Conservation (phyloP, 2,797 vertebrate genomes). For the Oreortyx pictus region DNA sequence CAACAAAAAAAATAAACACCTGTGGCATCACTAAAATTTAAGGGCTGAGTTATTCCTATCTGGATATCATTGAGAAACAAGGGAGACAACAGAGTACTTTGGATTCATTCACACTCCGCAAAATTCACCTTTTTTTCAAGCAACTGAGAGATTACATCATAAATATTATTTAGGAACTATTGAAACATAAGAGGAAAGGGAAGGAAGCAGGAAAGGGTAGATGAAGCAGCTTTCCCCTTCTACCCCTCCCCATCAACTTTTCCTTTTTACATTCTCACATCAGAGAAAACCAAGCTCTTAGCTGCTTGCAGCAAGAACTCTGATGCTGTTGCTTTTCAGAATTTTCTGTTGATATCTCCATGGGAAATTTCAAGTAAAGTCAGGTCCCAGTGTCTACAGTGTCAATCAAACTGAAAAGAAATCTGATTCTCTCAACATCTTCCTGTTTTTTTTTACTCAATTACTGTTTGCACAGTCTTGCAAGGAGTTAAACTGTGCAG, state of each 20-base stretch:
- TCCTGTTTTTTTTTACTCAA: neutral
- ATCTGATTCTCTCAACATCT: neutral
- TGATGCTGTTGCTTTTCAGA: neutral
- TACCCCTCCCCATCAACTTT: accelerated
- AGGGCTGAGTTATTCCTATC: neutral
- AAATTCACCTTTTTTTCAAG: neutral
- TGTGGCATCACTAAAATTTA: neutral
- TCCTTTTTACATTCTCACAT: neutral
- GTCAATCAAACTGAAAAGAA: neutral
- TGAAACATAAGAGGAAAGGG: neutral
- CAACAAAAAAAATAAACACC: neutral
- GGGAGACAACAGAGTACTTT: neutral
- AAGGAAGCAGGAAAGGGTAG: neutral
- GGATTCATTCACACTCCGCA: neutral
- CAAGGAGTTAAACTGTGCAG: neutral
- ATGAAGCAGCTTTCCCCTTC: neutral
- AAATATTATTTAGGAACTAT: neutral
- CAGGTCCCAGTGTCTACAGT: neutral
- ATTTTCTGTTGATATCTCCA: neutral
- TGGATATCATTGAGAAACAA: neutral
- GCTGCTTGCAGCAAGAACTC: neutral
- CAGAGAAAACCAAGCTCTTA: neutral
- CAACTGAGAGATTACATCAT: neutral
- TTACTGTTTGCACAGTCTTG: neutral
- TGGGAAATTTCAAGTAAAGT: neutral